These are phyloP conservation scores for Microplitis manilae DNA, from an alignment of 2,888 invertebrate genomes.

Conservation along the genomic window DNA sequence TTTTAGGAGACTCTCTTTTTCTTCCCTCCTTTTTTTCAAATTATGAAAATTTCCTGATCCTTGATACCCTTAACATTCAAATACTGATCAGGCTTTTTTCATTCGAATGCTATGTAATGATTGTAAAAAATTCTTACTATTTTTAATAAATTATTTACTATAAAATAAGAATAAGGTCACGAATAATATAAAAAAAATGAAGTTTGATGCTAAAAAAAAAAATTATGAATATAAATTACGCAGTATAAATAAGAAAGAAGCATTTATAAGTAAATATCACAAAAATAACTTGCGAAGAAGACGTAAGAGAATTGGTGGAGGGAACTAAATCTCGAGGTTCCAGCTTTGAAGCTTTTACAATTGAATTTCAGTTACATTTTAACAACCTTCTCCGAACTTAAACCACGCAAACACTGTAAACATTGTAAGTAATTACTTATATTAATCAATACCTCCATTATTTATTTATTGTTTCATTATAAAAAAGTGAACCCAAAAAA, in stretches of 20 bases:
- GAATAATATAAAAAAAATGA: neutral
- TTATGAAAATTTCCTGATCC: too few relatives aligned
- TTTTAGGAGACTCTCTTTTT: too few relatives aligned
- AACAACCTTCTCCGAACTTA: neutral
- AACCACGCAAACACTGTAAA: conserved; percentile 19
- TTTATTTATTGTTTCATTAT: too few relatives aligned
- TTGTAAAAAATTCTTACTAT: neutral
- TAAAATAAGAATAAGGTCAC: neutral
- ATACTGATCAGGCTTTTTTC: too few relatives aligned
- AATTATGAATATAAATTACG: conserved; percentile 15
- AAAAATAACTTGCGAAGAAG: conserved; percentile 1
- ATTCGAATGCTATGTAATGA: too few relatives aligned
- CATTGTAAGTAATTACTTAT: conserved; percentile 40
- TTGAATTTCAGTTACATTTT: conserved; percentile 2
- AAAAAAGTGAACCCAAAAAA: neutral
- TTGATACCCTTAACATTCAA: too few relatives aligned
- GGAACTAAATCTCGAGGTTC: neutral
- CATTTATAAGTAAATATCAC: conserved; percentile 4
- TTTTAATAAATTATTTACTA: neutral
- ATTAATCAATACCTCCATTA: neutral
- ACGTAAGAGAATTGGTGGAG: conserved; percentile 6
- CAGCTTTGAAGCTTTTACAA: conserved; percentile 6
- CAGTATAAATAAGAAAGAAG: neutral
- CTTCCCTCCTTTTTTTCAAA: too few relatives aligned
- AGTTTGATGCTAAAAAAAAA: conserved; percentile 18